A percentile compares a stretch with the other conserved stretches of the same genome.
Conservation (phyloP, 2,888 invertebrate species). For the Aphidius colemani region DNA sequence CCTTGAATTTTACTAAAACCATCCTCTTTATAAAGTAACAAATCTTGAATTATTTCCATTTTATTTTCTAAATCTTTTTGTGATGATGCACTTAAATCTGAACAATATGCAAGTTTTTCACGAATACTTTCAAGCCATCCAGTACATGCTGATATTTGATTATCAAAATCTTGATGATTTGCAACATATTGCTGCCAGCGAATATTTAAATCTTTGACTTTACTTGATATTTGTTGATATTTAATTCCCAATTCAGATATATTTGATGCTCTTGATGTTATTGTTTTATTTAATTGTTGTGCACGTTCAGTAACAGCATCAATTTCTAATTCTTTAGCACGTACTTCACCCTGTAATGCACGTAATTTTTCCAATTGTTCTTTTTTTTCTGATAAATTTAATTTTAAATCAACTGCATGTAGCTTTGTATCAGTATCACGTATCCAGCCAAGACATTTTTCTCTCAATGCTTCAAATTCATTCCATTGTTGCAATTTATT, state of each 20-base stretch:
- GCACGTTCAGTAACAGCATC: slow-evolving; percentile 91
- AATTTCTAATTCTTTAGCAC: slow-evolving; percentile 89
- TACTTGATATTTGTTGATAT: slow-evolving; percentile 87
- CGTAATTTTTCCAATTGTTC: slow-evolving; percentile 81
- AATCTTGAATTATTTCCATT: slow-evolving; percentile 81
- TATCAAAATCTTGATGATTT: slow-evolving; percentile 86
- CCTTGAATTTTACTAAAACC: slow-evolving; percentile 82
- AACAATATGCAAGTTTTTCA: slow-evolving; percentile 85
- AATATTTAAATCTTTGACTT: slow-evolving; percentile 87
- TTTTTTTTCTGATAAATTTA: slow-evolving; percentile 81
- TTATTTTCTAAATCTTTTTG: slow-evolving; percentile 87
- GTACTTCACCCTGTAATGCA: slow-evolving; percentile 80
- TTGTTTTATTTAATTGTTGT: slow-evolving; percentile 77
- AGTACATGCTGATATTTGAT: slow-evolving; percentile 76
- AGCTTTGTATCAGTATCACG: slow-evolving; percentile 85
- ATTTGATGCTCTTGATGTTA: slow-evolving; percentile 77
- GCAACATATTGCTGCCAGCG: slow-evolving; percentile 93
- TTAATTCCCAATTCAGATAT: slow-evolving; percentile 90
- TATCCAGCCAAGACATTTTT: slow-evolving; percentile 85
- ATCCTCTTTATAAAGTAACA: slow-evolving; percentile 89
- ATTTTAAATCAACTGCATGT: slow-evolving; percentile 85
- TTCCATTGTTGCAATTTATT: slow-evolving; percentile 87
- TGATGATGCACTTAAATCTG: slow-evolving; percentile 79
- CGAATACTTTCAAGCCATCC: slow-evolving; percentile 84
- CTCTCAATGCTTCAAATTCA: slow-evolving; percentile 86